These are phyloP conservation scores for Erebia epiphron DNA, from an alignment of 2,888 invertebrate species.

Conservation along the genomic window DNA sequence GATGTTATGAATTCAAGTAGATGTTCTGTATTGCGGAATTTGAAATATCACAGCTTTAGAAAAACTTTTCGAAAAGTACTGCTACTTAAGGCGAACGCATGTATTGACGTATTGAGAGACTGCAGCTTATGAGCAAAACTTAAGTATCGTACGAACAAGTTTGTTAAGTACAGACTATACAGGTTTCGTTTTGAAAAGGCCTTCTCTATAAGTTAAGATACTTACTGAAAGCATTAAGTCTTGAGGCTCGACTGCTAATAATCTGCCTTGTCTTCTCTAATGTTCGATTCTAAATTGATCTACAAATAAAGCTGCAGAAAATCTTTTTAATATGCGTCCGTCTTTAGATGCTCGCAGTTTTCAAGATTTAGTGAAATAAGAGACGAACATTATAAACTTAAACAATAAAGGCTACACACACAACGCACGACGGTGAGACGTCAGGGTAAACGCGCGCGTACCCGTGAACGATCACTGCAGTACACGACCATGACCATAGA, in stretches of 20 bases:
- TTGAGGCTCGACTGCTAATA: neutral
- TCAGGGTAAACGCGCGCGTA: too few relatives aligned
- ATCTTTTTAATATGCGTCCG: neutral
- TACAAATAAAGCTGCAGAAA: neutral
- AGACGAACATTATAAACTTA: neutral
- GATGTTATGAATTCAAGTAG: slow-evolving; percentile 2
- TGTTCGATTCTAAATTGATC: neutral
- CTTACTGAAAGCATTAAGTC: neutral
- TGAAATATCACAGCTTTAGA: slow-evolving; percentile 16
- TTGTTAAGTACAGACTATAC: neutral
- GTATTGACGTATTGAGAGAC: neutral
- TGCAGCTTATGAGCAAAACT: neutral
- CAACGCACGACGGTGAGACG: neutral
- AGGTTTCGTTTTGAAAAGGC: neutral
- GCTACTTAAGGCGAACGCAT: neutral
- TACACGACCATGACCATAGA: too few relatives aligned
- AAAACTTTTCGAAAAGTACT: neutral
- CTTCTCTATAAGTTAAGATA: neutral
- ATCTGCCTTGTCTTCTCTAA: neutral
- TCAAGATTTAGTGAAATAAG: neutral
- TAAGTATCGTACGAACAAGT: neutral
- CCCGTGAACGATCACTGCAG: too few relatives aligned
- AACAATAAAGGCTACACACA: neutral
- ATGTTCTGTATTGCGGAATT: slow-evolving; percentile 7
- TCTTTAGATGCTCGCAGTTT: neutral